Evolutionary conservation across 2,888 invertebrate genomes (phyloP), one percentile per base, ranked within the genome.

Genomic region (Palloptera scutellata): DNA sequence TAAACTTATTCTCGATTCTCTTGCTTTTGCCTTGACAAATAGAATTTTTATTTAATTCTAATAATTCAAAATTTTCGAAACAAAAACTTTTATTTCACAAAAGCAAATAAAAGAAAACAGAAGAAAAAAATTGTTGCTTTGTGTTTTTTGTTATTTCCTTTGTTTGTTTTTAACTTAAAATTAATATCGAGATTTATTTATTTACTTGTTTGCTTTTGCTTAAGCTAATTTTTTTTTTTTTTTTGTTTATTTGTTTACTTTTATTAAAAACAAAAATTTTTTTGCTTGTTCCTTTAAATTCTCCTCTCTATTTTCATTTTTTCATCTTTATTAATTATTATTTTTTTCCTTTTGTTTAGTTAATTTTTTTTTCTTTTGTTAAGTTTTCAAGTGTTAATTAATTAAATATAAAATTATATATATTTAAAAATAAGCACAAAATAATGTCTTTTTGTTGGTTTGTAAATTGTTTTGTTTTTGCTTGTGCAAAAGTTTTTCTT

Each of bases 361-460:
- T 20, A 42, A 64, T 60, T 58, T 55, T 65, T 64, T 11, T 64
- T 70, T 69, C 61, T 19, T 66, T 65, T 64, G 59, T 30, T 61
- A 57, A 52, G 54, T 52, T 66, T 65, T 52, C 61, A 60, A 30
- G 40, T 59, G 20, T 58, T 60, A 57, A 58, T 58, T 60, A 57
- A 58, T 57, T 61, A 61, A 60, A 62, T 61, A 69, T 68, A 66
- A 53, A 60, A 61, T 70, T 61, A 67, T 69, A 68, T 66, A 60
- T 68, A 68, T 61, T 68, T 69, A 66, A 61, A 65, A 67, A 64
- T 73, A 72, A 74, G 72, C 73, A 74, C 74, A 74, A 74, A 75
- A 68, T 71, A 74, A 75, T 75, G 74, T 75, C 74, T 75, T 74
- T 30, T 75, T 71, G 61, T 73, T 70, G 73, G 70, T 71, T 72